Evolutionary conservation across 2,888 invertebrate genomes (phyloP).

Genomic region (Pyrochroa serraticornis): DNA sequence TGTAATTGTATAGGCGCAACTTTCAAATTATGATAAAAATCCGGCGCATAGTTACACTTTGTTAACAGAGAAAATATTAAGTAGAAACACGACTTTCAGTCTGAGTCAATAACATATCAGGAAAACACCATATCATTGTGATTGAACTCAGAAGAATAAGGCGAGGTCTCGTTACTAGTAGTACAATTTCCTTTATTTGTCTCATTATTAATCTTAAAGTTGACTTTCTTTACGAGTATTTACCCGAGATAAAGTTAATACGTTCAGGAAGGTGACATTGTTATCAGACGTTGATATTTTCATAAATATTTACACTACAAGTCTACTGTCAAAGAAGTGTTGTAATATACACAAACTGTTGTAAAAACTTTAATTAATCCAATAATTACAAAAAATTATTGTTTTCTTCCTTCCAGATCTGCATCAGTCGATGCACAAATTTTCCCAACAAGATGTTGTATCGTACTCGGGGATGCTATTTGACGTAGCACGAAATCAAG

Average conservation of each 20-base stretch:
- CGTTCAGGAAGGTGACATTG: background rate
- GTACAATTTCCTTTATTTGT: background rate
- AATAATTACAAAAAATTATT: too few relatives aligned
- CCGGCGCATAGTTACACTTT: too few relatives aligned
- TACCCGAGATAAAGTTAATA: too few relatives aligned
- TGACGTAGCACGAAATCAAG: slow-evolving; percentile 85
- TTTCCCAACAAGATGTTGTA: slow-evolving; percentile 74
- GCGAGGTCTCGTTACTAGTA: background rate
- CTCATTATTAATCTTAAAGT: slow-evolving; percentile 6
- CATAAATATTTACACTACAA: slow-evolving; percentile 3
- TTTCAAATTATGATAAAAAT: too few relatives aligned
- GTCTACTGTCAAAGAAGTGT: too few relatives aligned
- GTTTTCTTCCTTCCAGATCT: slow-evolving; percentile 65
- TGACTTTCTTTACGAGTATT: slow-evolving; percentile 1
- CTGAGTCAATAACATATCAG: too few relatives aligned
- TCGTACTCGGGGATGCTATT: slow-evolving; percentile 85
- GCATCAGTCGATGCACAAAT: slow-evolving; percentile 69
- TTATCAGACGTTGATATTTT: slow-evolving; percentile 12
- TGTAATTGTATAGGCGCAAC: too few relatives aligned
- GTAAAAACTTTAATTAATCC: too few relatives aligned
- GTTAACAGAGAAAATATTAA: too few relatives aligned
- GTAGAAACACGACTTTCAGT: background rate
- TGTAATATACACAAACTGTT: background rate
- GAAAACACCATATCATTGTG: background rate
- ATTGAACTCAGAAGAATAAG: background rate